Evolutionary conservation across 2,113 vertebrate species (phyloP).

Genomic region (Anhinga rufa): DNA sequence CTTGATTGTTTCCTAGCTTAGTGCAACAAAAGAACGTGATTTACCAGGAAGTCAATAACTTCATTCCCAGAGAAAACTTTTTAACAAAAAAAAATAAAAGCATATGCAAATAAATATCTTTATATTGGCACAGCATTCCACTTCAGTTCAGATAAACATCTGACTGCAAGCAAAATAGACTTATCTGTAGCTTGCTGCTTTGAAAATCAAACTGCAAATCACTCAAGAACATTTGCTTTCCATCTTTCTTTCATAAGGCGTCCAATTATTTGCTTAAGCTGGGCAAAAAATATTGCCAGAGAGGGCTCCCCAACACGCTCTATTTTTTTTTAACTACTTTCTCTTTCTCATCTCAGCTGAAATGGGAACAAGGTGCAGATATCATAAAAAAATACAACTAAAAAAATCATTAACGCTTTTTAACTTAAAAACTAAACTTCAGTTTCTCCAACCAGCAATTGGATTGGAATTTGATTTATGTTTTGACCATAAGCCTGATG

Average conservation of each 20-base stretch:
- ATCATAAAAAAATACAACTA: not conserved
- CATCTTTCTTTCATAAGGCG: not conserved
- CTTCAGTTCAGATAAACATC: not conserved
- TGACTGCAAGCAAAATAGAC: not conserved
- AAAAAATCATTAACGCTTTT: not conserved
- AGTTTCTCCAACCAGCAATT: not conserved
- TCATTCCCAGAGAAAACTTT: not conserved
- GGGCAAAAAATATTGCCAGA: not conserved
- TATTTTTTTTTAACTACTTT: not conserved
- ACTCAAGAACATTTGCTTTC: not conserved
- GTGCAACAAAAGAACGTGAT: not conserved
- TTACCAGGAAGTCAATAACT: not conserved
- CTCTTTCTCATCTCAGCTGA: not conserved
- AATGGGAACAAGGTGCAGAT: not conserved
- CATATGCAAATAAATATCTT: not conserved
- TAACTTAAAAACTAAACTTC: not conserved
- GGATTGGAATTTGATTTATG: not conserved
- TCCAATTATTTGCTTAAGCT: not conserved
- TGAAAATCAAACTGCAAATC: not conserved
- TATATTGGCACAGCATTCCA: not conserved
- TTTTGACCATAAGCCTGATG: not conserved
- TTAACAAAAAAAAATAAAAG: not conserved
- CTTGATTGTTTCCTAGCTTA: not conserved
- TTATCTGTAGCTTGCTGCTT: not conserved
- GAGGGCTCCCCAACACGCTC: not conserved